Evolutionary conservation across 2,888 invertebrate genomes (phyloP).

Genomic region (Microctonus aethiopoides): DNA sequence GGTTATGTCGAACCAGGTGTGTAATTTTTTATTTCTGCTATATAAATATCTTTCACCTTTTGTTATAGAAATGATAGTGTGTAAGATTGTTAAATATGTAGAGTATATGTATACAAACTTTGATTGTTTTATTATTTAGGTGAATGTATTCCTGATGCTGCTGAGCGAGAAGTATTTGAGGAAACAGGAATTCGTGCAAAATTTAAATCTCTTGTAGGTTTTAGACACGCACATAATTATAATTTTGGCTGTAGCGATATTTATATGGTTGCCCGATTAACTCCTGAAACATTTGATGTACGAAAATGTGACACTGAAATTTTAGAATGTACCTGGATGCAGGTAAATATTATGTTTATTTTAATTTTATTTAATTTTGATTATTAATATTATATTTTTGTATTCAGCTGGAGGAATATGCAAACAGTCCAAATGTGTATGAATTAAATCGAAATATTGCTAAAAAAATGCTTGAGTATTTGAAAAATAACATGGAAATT

Average conservation of each 20-base stretch:
- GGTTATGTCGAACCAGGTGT: conserved; percentile 89
- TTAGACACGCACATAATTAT: conserved; percentile 82
- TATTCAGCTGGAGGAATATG: conserved; percentile 72
- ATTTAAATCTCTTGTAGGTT: conserved; percentile 80
- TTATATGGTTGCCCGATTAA: conserved; percentile 82
- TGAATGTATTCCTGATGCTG: conserved; percentile 86
- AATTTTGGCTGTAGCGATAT: conserved; percentile 88
- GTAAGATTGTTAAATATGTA: background rate
- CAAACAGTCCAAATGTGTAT: conserved; percentile 78
- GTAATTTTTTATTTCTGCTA: conserved; percentile 2
- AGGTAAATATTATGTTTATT: conserved; percentile 63
- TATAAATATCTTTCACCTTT: background rate
- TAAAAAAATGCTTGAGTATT: conserved; percentile 75
- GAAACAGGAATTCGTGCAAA: conserved; percentile 86
- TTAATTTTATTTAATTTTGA: background rate
- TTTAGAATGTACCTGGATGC: conserved; percentile 84
- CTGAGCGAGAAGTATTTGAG: conserved; percentile 86
- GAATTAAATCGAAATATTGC: conserved; percentile 78
- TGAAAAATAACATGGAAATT: conserved; percentile 73
- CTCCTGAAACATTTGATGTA: conserved; percentile 74
- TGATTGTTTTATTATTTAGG: conserved; percentile 61
- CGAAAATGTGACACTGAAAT: conserved; percentile 82
- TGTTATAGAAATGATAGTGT: too few relatives aligned
- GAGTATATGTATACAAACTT: background rate
- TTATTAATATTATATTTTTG: conserved; percentile 31